phyloP scores from a whole-genome alignment of 2,113 vertebrate species.

The Campylorhamphus procurvoides region DNA sequence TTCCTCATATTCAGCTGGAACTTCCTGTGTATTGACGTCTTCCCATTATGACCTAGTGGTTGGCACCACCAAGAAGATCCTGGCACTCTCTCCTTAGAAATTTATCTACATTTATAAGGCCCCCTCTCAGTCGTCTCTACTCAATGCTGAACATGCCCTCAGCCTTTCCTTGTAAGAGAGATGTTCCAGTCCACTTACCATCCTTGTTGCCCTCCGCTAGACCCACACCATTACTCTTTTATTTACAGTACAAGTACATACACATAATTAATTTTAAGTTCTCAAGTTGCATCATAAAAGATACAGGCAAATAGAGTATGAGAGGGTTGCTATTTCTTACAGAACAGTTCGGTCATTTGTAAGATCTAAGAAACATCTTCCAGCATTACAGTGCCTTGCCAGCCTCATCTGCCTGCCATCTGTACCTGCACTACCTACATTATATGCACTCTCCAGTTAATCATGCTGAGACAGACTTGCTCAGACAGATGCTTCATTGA shows the following conservation, averaged over 20 bases:
- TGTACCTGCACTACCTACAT: neutral
- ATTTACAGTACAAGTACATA: neutral
- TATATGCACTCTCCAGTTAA: neutral
- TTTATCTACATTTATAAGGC: neutral
- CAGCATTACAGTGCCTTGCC: neutral
- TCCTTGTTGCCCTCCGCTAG: fast-evolving
- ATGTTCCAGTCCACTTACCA: neutral
- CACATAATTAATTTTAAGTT: neutral
- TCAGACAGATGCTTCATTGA: neutral
- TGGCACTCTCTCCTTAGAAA: neutral
- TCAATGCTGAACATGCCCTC: neutral
- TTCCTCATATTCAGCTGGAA: neutral
- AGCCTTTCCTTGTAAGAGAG: neutral
- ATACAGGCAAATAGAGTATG: neutral
- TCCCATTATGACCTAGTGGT: neutral
- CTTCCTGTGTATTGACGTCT: neutral
- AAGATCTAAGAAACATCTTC: neutral
- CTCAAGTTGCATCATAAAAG: neutral
- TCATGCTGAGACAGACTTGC: neutral
- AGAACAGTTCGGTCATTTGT: neutral
- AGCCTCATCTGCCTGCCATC: neutral
- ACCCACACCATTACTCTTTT: neutral
- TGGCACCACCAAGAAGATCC: neutral
- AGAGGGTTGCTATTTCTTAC: neutral
- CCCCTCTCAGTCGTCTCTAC: neutral